Conservation (phyloP, 2,113 vertebrate species). For the Lasiurus borealis region DNA sequence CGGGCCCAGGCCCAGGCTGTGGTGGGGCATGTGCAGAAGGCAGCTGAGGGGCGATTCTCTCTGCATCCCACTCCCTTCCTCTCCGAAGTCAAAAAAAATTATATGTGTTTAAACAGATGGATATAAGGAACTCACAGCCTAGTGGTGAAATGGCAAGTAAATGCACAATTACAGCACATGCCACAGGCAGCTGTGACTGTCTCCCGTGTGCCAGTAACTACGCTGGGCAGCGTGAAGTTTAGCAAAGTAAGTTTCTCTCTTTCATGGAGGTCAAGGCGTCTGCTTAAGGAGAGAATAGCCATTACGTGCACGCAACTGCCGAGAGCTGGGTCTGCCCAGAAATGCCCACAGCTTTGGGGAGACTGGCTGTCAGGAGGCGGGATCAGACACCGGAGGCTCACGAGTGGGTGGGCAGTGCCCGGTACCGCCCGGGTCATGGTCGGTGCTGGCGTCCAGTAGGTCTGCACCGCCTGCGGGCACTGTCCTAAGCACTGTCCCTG, state of each 20-base stretch:
- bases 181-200: background rate
- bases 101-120: background rate
- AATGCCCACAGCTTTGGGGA: background rate
- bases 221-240: background rate
- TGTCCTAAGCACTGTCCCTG: background rate
- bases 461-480: background rate
- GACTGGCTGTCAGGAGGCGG: background rate
- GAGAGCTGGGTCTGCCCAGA: background rate
- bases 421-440: accelerated
- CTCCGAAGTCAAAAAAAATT: no score
- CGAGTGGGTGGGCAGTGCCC: background rate
- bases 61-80: no score
- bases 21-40: no score
- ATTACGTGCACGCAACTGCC: background rate
- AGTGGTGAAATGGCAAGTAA: background rate
- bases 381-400: background rate
- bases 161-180: background rate
- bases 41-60: no score
- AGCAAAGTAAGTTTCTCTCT: background rate
- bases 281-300: background rate
- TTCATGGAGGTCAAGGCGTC: background rate
- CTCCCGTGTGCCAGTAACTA: background rate
- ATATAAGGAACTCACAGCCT: background rate
- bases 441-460: background rate
- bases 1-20: no score